Evolutionary conservation across 2,113 vertebrate species (phyloP).

Genomic region (Laticauda laticaudata): DNA sequence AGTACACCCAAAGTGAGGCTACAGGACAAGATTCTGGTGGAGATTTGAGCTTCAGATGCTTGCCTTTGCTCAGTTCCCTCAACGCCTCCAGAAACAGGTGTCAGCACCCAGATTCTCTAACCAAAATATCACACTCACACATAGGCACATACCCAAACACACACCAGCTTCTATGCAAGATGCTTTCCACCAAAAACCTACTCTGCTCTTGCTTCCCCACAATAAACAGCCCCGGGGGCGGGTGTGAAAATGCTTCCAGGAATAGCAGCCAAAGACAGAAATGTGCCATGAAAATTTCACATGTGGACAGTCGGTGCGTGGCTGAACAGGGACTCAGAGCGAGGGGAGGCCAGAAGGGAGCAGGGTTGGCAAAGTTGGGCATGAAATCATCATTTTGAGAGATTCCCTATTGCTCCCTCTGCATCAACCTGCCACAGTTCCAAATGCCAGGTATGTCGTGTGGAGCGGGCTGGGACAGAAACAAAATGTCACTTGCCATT

Average conservation of each 20-base stretch:
- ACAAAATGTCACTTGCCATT: conserved; percentile 16
- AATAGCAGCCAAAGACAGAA: conserved; percentile 36
- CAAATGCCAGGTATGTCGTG: conserved; percentile 12
- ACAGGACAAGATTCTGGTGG: not conserved
- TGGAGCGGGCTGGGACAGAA: not conserved
- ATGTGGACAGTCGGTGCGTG: conserved; percentile 29
- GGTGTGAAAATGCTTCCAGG: conserved; percentile 27
- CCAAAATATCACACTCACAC: conserved; percentile 27
- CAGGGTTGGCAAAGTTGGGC: not conserved
- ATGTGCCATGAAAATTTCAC: conserved; percentile 18
- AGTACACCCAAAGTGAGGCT: not conserved
- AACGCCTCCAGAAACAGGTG: conserved; percentile 33
- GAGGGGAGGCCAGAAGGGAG: not conserved
- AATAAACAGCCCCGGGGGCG: conserved; percentile 25
- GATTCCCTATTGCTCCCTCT: not conserved
- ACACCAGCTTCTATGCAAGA: conserved; percentile 12
- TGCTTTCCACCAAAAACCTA: not conserved
- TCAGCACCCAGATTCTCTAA: conserved; percentile 4
- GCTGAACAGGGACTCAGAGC: not conserved
- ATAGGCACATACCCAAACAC: not conserved
- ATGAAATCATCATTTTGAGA: not conserved
- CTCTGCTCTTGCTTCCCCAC: not conserved
- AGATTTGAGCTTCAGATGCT: not conserved
- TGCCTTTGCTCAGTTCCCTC: not conserved
- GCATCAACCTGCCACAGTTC: not conserved